Evolutionary conservation across 2,113 vertebrate genomes (phyloP).

Genomic region (Alethe castanea): DNA sequence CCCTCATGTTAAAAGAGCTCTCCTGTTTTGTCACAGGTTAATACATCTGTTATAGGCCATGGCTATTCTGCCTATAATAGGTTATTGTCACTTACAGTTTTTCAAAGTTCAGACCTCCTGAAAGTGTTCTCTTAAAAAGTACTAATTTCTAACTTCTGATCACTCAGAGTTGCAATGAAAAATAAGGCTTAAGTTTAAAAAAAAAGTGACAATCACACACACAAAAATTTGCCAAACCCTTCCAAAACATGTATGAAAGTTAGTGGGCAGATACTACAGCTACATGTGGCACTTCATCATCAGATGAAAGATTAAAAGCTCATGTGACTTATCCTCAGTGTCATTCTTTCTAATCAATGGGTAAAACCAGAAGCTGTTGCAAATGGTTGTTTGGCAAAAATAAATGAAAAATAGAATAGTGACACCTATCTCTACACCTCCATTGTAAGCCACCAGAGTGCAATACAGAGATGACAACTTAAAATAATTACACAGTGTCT

Average conservation of each 20-base stretch:
- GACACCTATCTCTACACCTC: neutral
- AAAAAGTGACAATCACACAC: neutral
- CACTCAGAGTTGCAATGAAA: neutral
- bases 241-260: neutral
- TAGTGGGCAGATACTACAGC: neutral
- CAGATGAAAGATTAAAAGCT: neutral
- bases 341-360: neutral
- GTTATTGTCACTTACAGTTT: neutral
- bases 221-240: neutral
- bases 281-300: neutral
- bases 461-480: neutral
- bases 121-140: neutral
- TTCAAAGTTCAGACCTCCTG: neutral
- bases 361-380: neutral
- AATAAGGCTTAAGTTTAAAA: neutral
- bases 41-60: fast-evolving
- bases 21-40: neutral
- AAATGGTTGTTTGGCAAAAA: neutral
- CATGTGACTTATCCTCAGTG: neutral
- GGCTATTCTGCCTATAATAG: neutral
- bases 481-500: neutral
- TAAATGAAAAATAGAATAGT: neutral
- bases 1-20: neutral
- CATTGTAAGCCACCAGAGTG: neutral
- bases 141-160: neutral